Evolutionary conservation across 2,113 vertebrate species (phyloP).

Genomic region (Poeciliopsis turrubarensis): DNA sequence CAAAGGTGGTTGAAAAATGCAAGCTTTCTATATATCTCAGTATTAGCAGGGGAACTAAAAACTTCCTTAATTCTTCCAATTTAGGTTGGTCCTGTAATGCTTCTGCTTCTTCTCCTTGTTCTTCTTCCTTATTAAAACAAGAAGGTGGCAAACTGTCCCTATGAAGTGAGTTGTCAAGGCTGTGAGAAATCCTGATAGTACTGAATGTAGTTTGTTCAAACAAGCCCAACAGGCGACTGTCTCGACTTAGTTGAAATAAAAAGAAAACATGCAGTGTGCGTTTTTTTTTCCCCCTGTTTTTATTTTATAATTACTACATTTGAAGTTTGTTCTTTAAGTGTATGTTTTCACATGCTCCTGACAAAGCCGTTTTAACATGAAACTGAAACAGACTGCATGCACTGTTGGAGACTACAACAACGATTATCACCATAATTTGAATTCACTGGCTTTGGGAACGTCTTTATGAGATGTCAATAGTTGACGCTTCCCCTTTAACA

Average conservation of each 20-base stretch:
- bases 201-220: neutral
- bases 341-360: neutral
- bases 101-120: slow-evolving; percentile 70
- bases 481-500: slow-evolving; percentile 7
- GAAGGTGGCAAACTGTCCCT: slow-evolving; percentile 70
- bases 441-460: neutral
- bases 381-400: neutral
- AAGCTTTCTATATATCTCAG: slow-evolving; percentile 77
- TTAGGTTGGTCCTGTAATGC: slow-evolving; percentile 75
- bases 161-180: slow-evolving; percentile 21
- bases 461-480: neutral
- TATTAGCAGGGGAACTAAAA: slow-evolving; percentile 83
- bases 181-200: neutral
- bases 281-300: neutral
- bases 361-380: neutral
- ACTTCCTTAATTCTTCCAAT: slow-evolving; percentile 82
- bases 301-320: neutral
- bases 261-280: neutral
- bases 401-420: neutral
- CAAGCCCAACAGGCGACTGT: neutral
- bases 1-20: slow-evolving; percentile 75
- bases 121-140: slow-evolving; percentile 78
- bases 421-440: slow-evolving; percentile 2
- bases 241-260: neutral
- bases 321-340: neutral